Evolutionary conservation across 2,888 invertebrate species (phyloP), one percentile per base, ranked within the genome.

Genomic region (Dugesia japonica): DNA sequence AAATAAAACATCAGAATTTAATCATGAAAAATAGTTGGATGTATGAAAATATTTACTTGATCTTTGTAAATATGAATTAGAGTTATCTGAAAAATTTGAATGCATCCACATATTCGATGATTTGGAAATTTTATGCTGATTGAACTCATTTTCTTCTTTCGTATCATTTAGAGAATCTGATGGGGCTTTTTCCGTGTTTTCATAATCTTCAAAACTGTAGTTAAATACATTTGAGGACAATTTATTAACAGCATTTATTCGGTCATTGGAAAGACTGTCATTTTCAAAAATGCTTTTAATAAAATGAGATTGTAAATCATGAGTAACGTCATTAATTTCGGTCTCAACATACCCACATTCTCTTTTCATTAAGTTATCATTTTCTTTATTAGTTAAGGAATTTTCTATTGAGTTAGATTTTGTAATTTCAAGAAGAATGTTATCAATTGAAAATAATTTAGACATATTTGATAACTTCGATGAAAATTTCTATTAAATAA

Each of bases 391-490:
- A 4, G 17, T 56, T 13, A 9, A 4, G 7, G 56, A 56, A 56
- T 13, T 56, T 56, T 56, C 56, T n/a, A n/a, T 13, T 20, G 17
- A n/a, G 1, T 56, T n/a, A 20, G 56, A 7, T n/a, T 56, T 56
- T 9, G 56, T n/a, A 56, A 56, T 56, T 56, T 56, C 56, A n/a
- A 13, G 17, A 56, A 56, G 56, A 56, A 56, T 56, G 17, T 56
- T 56, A 56, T 56, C 56, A 56, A 56, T 56, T 56, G 56, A 56
- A 56, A 56, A 56, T 56, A 56, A 56, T 56, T 56, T 56, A 56
- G 56, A 56, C 56, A 56, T 56, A 1, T 56, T 56, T n/a, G 17
- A 20, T 1, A 56, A 56, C 1, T 56, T 56, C 56, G 4, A 9
- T 13, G 7, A 13, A 9, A n/a, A 56, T 56, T 56, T 56, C 56